Percentiles rank a stretch among this genome's conserved stretches.
phyloP scores from a whole-genome alignment of 2,888 invertebrate genomes.

The Lasioglossum calceatum region DNA sequence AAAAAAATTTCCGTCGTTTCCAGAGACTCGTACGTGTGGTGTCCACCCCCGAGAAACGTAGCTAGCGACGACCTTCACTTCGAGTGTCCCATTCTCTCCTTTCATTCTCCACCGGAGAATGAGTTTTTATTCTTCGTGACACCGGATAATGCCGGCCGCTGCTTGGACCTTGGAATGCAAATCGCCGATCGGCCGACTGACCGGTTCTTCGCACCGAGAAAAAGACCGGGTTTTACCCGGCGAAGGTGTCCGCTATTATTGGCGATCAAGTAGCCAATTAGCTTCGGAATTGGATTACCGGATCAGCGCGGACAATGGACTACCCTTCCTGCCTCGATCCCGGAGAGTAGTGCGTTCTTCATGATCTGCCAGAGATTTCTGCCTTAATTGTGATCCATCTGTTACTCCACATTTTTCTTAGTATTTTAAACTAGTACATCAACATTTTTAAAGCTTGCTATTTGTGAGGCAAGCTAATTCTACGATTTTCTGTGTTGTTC shows the following conservation, averaged over 20 bases:
- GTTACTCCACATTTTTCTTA: background rate
- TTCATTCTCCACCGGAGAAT: constrained; percentile 37
- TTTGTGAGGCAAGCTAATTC: background rate
- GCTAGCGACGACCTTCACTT: constrained; percentile 26
- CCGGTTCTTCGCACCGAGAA: constrained; percentile 60
- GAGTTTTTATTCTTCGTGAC: constrained; percentile 70
- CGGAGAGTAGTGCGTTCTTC: background rate
- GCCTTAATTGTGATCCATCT: background rate
- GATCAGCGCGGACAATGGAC: constrained; percentile 25
- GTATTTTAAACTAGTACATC: background rate
- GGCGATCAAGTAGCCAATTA: constrained; percentile 36
- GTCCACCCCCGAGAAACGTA: constrained; percentile 1
- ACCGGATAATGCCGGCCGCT: constrained; percentile 53
- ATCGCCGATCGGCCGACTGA: constrained; percentile 50
- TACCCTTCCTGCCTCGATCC: background rate
- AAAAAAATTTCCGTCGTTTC: constrained; percentile 65
- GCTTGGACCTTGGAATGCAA: constrained; percentile 57
- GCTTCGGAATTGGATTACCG: constrained; percentile 23
- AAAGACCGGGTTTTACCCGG: constrained; percentile 47
- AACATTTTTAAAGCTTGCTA: background rate
- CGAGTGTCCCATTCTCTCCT: background rate
- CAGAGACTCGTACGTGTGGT: constrained; percentile 49
- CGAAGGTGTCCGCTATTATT: constrained; percentile 19
- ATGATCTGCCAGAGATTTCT: background rate
- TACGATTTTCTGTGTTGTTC: background rate